A percentile compares a stretch with the other conserved stretches of the same genome.
Conservation (phyloP, 2,888 invertebrate species). For the Vesta saturnalis region DNA sequence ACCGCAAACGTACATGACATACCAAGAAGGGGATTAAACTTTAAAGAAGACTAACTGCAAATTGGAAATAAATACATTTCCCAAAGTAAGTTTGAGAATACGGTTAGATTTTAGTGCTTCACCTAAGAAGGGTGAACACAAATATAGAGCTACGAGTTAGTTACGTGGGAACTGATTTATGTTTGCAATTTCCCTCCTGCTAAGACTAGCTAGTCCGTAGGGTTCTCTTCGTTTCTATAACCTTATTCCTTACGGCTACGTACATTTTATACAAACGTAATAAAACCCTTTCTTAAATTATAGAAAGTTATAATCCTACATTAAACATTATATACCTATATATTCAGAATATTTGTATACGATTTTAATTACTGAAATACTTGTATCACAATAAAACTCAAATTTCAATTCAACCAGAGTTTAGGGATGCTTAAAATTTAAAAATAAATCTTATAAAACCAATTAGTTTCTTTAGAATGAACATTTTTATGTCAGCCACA, state of each 20-base stretch:
- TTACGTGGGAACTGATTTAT: constrained; percentile 53
- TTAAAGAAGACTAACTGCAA: constrained; percentile 9
- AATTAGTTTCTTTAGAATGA: not conserved
- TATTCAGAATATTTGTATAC: not conserved
- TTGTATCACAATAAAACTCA: too few relatives aligned
- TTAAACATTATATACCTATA: not conserved
- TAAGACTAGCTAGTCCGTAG: constrained; percentile 44
- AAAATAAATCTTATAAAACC: constrained; percentile 1
- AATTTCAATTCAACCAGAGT: too few relatives aligned
- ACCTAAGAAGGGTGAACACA: constrained; percentile 40
- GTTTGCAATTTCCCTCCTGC: constrained; percentile 54
- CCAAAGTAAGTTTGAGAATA: constrained; percentile 23
- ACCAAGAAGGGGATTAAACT: constrained; percentile 6
- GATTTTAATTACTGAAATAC: too few relatives aligned
- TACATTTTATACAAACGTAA: constrained; percentile 31
- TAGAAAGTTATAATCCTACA: not conserved
- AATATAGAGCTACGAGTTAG: constrained; percentile 49
- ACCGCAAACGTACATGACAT: not conserved
- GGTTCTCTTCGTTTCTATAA: constrained; percentile 42
- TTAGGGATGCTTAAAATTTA: too few relatives aligned
- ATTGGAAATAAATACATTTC: constrained; percentile 30
- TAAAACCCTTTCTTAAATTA: constrained; percentile 4
- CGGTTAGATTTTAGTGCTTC: constrained; percentile 31
- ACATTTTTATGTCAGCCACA: not conserved
- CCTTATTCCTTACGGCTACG: constrained; percentile 31